Percentiles rank a stretch among this genome's conserved stretches.
These are phyloP conservation scores for Xiphydria camelus DNA, from an alignment of 2,888 invertebrate genomes.

Conservation along the genomic window DNA sequence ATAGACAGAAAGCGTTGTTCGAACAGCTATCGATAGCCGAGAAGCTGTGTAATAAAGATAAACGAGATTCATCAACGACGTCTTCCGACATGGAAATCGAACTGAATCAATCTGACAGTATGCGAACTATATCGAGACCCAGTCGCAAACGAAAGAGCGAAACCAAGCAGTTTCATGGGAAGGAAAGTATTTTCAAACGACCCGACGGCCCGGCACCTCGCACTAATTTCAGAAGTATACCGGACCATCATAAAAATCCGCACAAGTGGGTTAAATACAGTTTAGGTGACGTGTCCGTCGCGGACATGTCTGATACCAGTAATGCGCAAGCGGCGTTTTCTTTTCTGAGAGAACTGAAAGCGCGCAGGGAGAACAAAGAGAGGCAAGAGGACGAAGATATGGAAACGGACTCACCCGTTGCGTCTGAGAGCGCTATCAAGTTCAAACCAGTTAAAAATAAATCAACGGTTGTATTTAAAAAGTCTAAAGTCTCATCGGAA, in stretches of 20 bases:
- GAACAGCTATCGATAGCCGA: constrained; percentile 70
- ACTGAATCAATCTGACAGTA: constrained; percentile 2
- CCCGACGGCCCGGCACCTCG: constrained; percentile 67
- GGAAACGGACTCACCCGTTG: constrained; percentile 28
- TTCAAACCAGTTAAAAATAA: constrained; percentile 25
- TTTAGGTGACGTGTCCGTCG: constrained; percentile 73
- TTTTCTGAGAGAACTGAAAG: constrained; percentile 72
- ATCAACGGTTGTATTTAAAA: constrained; percentile 35
- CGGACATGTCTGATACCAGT: constrained; percentile 77
- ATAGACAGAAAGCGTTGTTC: constrained; percentile 72
- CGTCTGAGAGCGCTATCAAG: constrained; percentile 1
- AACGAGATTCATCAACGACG: constrained; percentile 35
- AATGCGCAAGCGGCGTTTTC: constrained; percentile 78
- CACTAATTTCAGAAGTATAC: constrained; percentile 54
- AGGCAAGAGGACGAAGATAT: constrained; percentile 37
- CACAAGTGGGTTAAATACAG: constrained; percentile 82
- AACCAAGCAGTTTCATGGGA: constrained; percentile 68
- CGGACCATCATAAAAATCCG: constrained; percentile 71
- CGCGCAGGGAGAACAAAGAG: constrained; percentile 55
- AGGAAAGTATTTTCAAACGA: constrained; percentile 80
- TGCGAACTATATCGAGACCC: constrained; percentile 43
- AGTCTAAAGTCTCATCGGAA: constrained; percentile 22
- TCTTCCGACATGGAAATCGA: constrained; percentile 5
- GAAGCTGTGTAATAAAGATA: constrained; percentile 58
- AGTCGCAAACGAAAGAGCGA: constrained; percentile 59